phyloP scores from a whole-genome alignment of 1,140 invertebrate genomes.

The Cardiocondyla obscurior region DNA sequence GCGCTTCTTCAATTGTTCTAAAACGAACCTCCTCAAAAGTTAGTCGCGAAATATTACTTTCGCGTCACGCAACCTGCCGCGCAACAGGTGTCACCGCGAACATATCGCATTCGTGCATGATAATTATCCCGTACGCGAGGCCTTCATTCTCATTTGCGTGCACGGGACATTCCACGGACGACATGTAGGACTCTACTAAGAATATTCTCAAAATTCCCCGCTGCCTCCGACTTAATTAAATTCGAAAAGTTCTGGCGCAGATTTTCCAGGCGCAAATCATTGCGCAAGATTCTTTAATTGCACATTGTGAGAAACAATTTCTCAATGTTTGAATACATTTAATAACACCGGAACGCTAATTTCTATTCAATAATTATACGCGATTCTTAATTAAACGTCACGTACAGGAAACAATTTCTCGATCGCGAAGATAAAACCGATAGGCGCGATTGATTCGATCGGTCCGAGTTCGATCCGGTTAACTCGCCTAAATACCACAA shows the following conservation, averaged over 20 bases:
- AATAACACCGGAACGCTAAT: slow-evolving; percentile 24
- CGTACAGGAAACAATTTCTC: slow-evolving; percentile 46
- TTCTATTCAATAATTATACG: slow-evolving; percentile 17
- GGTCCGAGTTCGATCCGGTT: slow-evolving; percentile 7
- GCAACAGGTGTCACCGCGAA: slow-evolving; percentile 70
- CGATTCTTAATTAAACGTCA: slow-evolving; percentile 30
- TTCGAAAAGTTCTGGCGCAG: not conserved
- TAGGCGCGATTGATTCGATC: slow-evolving; percentile 42
- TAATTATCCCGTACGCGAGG: slow-evolving; percentile 63
- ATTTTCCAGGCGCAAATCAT: slow-evolving; percentile 11
- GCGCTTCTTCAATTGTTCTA: not conserved
- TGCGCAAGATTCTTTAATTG: not conserved
- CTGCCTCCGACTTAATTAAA: too few relatives aligned
- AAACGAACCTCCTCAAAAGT: slow-evolving; percentile 13
- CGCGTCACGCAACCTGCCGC: slow-evolving; percentile 44
- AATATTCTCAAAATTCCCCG: not conserved
- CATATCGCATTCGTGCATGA: slow-evolving; percentile 53
- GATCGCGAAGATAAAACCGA: slow-evolving; percentile 35
- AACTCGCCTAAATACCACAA: slow-evolving; percentile 48
- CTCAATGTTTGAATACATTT: slow-evolving; percentile 27
- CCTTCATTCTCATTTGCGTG: not conserved
- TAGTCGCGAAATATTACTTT: slow-evolving; percentile 59
- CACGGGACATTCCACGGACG: not conserved
- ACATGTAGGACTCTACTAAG: not conserved
- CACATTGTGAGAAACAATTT: slow-evolving; percentile 22